Evolutionary conservation across 2,888 invertebrate species (phyloP).

Genomic region (Melanostoma mellinum): DNA sequence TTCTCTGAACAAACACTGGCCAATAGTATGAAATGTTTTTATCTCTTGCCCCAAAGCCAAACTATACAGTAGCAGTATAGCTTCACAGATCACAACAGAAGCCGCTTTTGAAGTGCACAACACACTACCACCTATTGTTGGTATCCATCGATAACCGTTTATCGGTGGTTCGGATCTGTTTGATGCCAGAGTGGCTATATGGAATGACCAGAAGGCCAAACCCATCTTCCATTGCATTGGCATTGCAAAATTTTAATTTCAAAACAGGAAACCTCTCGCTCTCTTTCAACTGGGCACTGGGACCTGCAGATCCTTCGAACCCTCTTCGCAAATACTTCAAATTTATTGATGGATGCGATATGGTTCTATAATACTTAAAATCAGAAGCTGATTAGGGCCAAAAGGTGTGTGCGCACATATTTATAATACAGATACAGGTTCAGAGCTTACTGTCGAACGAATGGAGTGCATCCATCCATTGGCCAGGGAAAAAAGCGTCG

Average conservation of each 20-base stretch:
- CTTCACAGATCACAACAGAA: conserved; percentile 43
- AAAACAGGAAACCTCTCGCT: conserved; percentile 46
- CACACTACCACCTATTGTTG: conserved; percentile 69
- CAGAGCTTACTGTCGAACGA: neutral
- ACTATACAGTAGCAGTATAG: conserved; percentile 7
- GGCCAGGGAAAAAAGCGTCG: conserved; percentile 49
- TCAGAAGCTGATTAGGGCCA: conserved; percentile 69
- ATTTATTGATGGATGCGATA: conserved; percentile 73
- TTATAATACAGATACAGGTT: neutral
- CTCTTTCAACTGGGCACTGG: neutral
- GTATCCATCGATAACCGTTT: conserved; percentile 71
- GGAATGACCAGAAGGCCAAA: conserved; percentile 42
- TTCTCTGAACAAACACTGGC: conserved; percentile 24
- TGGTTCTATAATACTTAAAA: conserved; percentile 70
- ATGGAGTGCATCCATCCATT: too few relatives aligned
- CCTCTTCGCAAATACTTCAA: conserved; percentile 65
- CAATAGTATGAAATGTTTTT: conserved; percentile 46
- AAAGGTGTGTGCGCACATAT: conserved; percentile 48
- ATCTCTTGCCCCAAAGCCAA: conserved; percentile 36
- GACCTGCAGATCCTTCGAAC: conserved; percentile 13
- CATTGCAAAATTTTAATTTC: conserved; percentile 67
- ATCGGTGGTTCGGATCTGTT: conserved; percentile 68
- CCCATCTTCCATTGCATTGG: conserved; percentile 8
- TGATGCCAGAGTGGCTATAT: conserved; percentile 59
- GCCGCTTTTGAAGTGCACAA: conserved; percentile 71